These are phyloP conservation scores for Drosophila bunnanda DNA, from an alignment of 2,888 invertebrate species.

Conservation along the genomic window DNA sequence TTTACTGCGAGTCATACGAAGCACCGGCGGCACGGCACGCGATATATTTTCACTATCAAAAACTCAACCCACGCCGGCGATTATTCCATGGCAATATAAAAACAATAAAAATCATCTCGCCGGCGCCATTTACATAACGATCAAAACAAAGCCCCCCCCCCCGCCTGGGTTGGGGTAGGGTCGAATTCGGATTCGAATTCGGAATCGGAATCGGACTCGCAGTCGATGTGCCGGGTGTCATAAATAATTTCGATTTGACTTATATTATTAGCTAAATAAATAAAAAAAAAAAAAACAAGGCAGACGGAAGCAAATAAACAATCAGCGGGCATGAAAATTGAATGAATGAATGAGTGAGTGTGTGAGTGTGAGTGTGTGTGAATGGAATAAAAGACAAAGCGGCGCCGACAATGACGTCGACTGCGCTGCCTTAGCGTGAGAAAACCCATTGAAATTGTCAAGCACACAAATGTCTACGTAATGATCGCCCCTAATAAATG, in stretches of 20 bases:
- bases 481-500: slow-evolving; percentile 64
- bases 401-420: slow-evolving; percentile 53
- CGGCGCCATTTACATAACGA: slow-evolving; percentile 68
- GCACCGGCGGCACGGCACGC: slow-evolving; percentile 4
- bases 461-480: slow-evolving; percentile 61
- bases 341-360: slow-evolving; percentile 22
- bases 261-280: slow-evolving; percentile 78
- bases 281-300: slow-evolving; percentile 51
- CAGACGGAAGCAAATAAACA: slow-evolving; percentile 54
- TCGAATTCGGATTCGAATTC: slow-evolving; percentile 12
- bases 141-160: slow-evolving; percentile 61
- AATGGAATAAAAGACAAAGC: slow-evolving; percentile 69
- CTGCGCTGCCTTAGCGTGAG: slow-evolving; percentile 75
- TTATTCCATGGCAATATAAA: slow-evolving; percentile 50
- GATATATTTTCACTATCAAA: slow-evolving; percentile 36
- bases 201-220: slow-evolving; percentile 17
- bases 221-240: slow-evolving; percentile 61
- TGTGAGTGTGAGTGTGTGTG: slow-evolving; percentile 5
- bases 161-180: slow-evolving; percentile 43
- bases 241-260: slow-evolving; percentile 78
- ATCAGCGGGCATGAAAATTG: slow-evolving; percentile 59
- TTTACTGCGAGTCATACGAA: slow-evolving; percentile 40
- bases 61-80: slow-evolving; percentile 36
- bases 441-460: slow-evolving; percentile 75
- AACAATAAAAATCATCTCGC: slow-evolving; percentile 67